Evolutionary conservation across 2,888 invertebrate genomes (phyloP).

Genomic region (Latheticus oryzae): DNA sequence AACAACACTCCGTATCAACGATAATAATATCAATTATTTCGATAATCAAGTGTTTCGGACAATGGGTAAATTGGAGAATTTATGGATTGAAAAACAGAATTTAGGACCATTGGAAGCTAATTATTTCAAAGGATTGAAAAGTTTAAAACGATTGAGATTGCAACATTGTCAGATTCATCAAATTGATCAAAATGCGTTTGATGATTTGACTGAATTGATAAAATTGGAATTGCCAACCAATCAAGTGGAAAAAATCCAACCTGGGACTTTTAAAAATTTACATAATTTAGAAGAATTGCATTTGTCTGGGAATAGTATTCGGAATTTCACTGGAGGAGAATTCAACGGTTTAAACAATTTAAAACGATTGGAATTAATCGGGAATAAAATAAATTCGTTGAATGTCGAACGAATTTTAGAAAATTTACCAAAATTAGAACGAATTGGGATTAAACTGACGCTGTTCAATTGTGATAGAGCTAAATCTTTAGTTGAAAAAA

Average conservation of each 20-base stretch:
- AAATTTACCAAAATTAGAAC: conserved; percentile 38
- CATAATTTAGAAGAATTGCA: conserved; percentile 41
- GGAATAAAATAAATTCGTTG: conserved; percentile 39
- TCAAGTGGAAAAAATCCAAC: conserved; percentile 40
- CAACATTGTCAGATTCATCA: conserved; percentile 39
- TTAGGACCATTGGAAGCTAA: conserved; percentile 32
- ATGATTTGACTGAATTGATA: conserved; percentile 29
- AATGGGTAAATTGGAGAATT: conserved; percentile 32
- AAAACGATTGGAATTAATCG: conserved; percentile 37
- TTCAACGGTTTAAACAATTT: conserved; percentile 39
- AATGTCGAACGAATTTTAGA: conserved; percentile 37
- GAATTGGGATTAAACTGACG: conserved; percentile 38
- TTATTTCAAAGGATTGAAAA: conserved; percentile 36
- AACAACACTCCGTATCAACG: conserved; percentile 32
- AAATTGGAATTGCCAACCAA: conserved; percentile 41
- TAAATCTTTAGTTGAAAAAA: conserved; percentile 35
- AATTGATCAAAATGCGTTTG: conserved; percentile 38
- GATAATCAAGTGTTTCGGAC: conserved; percentile 33
- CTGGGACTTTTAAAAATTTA: conserved; percentile 39
- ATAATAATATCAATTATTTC: conserved; percentile 39
- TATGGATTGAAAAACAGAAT: conserved; percentile 43
- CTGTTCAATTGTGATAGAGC: conserved; percentile 35
- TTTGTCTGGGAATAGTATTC: conserved; percentile 36
- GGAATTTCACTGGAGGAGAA: conserved; percentile 39
- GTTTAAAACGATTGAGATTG: conserved; percentile 34